Base-by-base conservation (phyloP, 2,797 vertebrate species). In the Pteropus rufus region DNA sequence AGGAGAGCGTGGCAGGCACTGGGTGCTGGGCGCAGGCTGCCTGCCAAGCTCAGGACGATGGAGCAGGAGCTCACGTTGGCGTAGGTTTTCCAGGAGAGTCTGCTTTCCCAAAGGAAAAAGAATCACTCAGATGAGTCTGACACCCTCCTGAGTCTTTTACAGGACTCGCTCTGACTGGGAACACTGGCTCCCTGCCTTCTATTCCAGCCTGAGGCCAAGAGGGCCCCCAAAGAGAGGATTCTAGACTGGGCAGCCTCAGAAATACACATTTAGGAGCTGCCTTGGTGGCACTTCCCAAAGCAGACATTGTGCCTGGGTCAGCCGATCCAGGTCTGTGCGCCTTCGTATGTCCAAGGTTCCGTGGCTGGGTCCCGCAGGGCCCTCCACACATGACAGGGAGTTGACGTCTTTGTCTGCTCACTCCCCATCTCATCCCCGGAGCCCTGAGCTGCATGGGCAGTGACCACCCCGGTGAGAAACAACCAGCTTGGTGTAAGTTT, bases 71-170 rank as follows among this genome's bases (percentile, higher is more conserved):
- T 49, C 36, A 80, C n/a, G 11, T 9, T 60, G 73, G 84, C 93
- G 95, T 75, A 92, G 83, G 39, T 89, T 34, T 4, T 97, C 67
- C 81, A 72, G 52, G 64, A 90, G 64, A 89, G 41, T n/a, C 46
- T 94, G 82, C 54, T 96, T 86, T 89, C 79, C 83, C 31, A 24
- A 87, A 93, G 94, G 93, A 91, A 89, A 96, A 95, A 80, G 62
- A 54, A 70, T 60, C 34, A 60, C 16, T 29, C 56, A 4, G 34
- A 69, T 77, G 93, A 6, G 75, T 29, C 76, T 96, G 96, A 92
- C 94, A 36, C 2, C 46, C 39, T 73, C 76, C 72, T 7, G 62
- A 86, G 31, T 9, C 23, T 23, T 73, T 87, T 89, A 16, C 90
- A 77, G 21, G 34, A 91, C 91, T 88, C 11, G 19, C 69, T 23